Evolutionary conservation across 2,888 invertebrate species (phyloP), one percentile per base, ranked within the genome.

Genomic region (Masnerella sp.): DNA sequence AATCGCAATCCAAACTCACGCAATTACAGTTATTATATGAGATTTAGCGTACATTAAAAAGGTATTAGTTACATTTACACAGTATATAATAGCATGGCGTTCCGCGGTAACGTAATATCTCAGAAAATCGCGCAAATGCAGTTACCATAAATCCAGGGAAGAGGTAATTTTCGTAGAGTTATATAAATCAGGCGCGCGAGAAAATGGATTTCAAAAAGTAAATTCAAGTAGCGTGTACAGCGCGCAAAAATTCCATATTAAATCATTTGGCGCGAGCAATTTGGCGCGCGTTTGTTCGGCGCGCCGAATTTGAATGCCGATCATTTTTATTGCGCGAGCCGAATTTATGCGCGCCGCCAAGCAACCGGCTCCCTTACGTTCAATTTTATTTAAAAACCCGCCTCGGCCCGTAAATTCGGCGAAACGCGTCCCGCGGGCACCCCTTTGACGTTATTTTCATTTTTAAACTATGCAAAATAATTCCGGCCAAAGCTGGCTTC

Each of bases 321-420:
- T 59, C 68, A 52, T 45, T 61, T 69, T 69, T 51, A 61, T 68
- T 58, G 51, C 42, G 28, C 14, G 43, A 32, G 18, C 14, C 20
- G 43, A 68, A 68, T 58, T 58, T 68, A 68, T 59, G 58, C 67
- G 49, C 40, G 47, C 56, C 28, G 42, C 38, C 47, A 65, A 56
- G 47, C 65, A 22, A 12, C n/a, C 30, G 30, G 42, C 36, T 45
- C 22, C n/a, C 32, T 56, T 54, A 59, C 42, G n/a, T 43, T 51
- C 43, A 68, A 59, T 59, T 68, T 59, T 30, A 68, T 68, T 52
- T 43, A 68, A 68, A 68, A 43, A 52, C 59, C 43, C 52, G 8
- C 30, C 59, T 49, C 40, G 22, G 28, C 36, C 56, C 65, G 49
- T 68, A 59, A 59, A 68, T 68, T 59, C 25, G 28, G 12, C 14